Base-by-base conservation (phyloP, 2,113 vertebrate genomes). In the Gymnarchus niloticus region DNA sequence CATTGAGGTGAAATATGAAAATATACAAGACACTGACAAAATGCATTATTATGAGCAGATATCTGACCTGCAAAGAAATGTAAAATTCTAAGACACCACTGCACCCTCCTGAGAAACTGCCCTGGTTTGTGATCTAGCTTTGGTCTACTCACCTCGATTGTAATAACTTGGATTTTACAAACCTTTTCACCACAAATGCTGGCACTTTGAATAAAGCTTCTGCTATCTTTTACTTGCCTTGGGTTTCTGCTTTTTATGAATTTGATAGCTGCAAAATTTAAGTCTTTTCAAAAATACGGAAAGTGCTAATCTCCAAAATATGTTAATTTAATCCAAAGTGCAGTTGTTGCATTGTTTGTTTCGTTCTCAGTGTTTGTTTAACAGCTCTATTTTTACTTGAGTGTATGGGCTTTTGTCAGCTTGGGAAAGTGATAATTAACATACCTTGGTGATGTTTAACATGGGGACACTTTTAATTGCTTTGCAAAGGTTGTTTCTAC, bases 11-110 rank as follows among this genome's bases (percentile, higher is more conserved):
- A 17, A 33, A 73, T 37, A 73, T 73, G 65, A 41, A 73, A 73
- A 73, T 73, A n/a, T n/a, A n/a, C n/a, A n/a, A n/a, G n/a, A n/a
- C n/a, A 37, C 28, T 73, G 65, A 73, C 65, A 73, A 73, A 73
- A 33, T 73, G 65, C 65, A 73, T 73, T 14, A 17, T 33, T 41
- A 14, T 33, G 41, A 73, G 33, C 65, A 73, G 33, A 14, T 73
- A 73, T 37, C 65, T 73, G 33, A 73, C 33, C 65, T 19, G 65
- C 0, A 33, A 37, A 69, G 61, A 69, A 33, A 69, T 37, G 9
- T 2, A 19, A 19, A 17, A 37, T 69, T 9, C 28, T 33, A 14
- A 69, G 28, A 37, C 12, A 3, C 61, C 25, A 17, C 28, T 69
- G 65, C 33, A 41, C 65, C 25, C 65, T 0, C 3, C 33, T 5